Conservation (phyloP, 2,797 vertebrate genomes). For the Sphaeramia orbicularis region DNA sequence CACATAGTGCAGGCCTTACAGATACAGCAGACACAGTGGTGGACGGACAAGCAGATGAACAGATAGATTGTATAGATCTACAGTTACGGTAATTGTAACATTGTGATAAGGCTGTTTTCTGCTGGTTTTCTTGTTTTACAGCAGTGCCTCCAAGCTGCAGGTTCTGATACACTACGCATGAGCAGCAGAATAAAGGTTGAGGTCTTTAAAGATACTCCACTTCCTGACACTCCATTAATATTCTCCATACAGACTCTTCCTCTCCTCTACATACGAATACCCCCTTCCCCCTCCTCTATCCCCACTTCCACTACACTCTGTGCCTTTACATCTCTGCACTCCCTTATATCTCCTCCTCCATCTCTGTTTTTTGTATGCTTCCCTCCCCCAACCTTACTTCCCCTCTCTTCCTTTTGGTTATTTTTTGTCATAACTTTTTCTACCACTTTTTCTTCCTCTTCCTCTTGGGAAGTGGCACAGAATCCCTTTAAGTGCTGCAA, state of each 20-base stretch:
- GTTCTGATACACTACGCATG: slow-evolving; percentile 41
- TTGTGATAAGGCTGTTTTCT: slow-evolving; percentile 34
- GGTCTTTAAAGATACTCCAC: slow-evolving; percentile 77
- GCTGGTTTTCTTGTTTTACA: slow-evolving; percentile 31
- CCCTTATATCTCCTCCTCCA: slow-evolving; percentile 61
- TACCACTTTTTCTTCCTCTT: slow-evolving; percentile 42
- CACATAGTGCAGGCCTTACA: too few species aligned
- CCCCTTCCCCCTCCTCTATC: slow-evolving; percentile 38
- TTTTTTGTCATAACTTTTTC: slow-evolving; percentile 63
- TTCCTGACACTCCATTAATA: slow-evolving; percentile 83
- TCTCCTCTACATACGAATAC: slow-evolving; percentile 52
- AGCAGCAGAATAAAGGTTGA: slow-evolving; percentile 54
- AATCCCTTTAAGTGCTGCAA: slow-evolving; percentile 81
- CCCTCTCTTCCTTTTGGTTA: slow-evolving; percentile 57
- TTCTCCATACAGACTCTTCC: slow-evolving; percentile 72
- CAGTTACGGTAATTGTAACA: too few species aligned
- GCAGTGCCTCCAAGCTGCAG: slow-evolving; percentile 44
- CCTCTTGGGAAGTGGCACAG: slow-evolving; percentile 83
- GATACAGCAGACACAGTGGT: neutral
- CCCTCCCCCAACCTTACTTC: slow-evolving; percentile 52
- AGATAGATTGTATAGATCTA: slow-evolving; percentile 6
- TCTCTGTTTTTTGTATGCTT: slow-evolving; percentile 22
- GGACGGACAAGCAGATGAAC: slow-evolving; percentile 17
- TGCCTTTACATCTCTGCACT: slow-evolving; percentile 66
- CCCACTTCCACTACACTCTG: slow-evolving; percentile 50